Evolutionary conservation across 2,113 vertebrate species (phyloP).

Genomic region (Pangasianodon gigas): DNA sequence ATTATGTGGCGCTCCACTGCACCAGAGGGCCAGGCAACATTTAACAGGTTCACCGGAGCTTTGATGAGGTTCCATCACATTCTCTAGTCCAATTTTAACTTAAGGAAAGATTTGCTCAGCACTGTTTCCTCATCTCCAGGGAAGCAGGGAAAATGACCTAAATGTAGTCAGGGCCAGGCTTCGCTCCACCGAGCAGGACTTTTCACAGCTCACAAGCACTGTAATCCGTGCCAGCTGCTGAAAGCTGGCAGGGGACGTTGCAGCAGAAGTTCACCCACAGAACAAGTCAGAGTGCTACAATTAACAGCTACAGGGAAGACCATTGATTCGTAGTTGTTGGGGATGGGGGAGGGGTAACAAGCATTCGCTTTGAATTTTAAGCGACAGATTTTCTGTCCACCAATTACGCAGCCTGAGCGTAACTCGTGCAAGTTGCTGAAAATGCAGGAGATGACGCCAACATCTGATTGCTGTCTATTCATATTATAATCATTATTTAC

Average conservation of each 20-base stretch:
- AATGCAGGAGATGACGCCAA: background rate
- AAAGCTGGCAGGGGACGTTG: constrained; percentile 54
- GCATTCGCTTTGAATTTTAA: background rate
- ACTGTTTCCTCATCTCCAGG: constrained; percentile 28
- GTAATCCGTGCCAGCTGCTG: constrained; percentile 68
- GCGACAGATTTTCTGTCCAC: background rate
- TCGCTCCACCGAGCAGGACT: constrained; percentile 61
- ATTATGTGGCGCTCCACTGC: too few relatives aligned
- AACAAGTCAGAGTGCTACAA: constrained; percentile 23
- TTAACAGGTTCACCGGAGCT: background rate
- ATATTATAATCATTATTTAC: background rate
- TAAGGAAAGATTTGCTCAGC: constrained; percentile 38
- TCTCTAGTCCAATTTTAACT: background rate
- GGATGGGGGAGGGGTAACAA: background rate
- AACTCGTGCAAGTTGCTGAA: background rate
- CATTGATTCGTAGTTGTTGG: background rate
- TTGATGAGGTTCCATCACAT: constrained; percentile 1
- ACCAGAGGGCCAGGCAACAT: background rate
- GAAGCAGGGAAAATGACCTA: constrained; percentile 44
- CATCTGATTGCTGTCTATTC: background rate
- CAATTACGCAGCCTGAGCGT: background rate
- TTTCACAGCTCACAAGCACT: constrained; percentile 62
- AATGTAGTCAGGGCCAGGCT: constrained; percentile 57
- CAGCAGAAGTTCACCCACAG: constrained; percentile 48
- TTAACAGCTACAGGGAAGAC: constrained; percentile 22